Base-by-base conservation (phyloP, 2,888 invertebrate genomes). In the Vanessa cardui region DNA sequence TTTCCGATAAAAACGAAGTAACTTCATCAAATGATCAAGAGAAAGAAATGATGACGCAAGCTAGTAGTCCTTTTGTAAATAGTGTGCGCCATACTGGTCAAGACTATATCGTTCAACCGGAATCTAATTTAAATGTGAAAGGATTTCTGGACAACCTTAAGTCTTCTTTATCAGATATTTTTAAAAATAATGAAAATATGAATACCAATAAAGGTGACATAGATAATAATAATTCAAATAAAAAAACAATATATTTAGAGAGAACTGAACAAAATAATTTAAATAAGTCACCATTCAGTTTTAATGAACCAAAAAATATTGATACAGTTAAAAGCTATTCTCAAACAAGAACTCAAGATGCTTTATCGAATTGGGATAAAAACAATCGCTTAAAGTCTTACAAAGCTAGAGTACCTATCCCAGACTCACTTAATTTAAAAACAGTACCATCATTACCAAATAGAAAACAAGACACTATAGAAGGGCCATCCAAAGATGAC, bases 371-470 rank as follows among this genome's bases (percentile, higher is more conserved):
- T 5, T n/a, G 18, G 33, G 46, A 16, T 20, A 52, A 18, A 44
- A 45, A 33, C 33, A 21, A 31, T 45, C 45, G 68, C 69, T 74
- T 86, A 49, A 82, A 83, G 64, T 79, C 81, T 2, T 84, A 78
- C 65, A 84, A 77, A 71, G 74, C 82, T n/a, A 85, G 81, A 74
- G 66, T 87, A 46, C 76, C 84, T 1, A 62, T 81, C 21, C 84
- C 86, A 5, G 79, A 81, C 39, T 76, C 79, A 50, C 72, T 87
- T 18, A 74, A 79, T 21, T 67, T 85, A 2, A 84, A 82, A 69
- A 81, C 85, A 60, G 63, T 85, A 61, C 66, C 82, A 6, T 79
- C 18, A 18, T 18, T 39, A 33, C 8, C n/a, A 39, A 56, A 20
- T 56, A 39, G 12, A 31, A 18, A 82, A 65, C 82, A 86, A 26